These are phyloP conservation scores for Chrysomallon squamiferum DNA, from an alignment of 1,140 invertebrate genomes.

Conservation along the genomic window DNA sequence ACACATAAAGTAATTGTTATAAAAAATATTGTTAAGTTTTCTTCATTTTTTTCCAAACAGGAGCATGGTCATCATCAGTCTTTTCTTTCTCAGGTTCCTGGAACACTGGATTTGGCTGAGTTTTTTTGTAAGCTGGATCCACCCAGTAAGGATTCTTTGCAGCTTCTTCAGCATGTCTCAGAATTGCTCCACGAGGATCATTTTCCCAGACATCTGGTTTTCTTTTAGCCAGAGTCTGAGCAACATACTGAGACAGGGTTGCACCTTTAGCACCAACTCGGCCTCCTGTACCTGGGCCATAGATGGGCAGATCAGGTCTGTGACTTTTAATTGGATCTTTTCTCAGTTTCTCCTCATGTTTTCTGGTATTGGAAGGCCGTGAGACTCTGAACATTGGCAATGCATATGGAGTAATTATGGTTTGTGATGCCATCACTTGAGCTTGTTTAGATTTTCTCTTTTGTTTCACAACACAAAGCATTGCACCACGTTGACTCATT, in stretches of 20 bases:
- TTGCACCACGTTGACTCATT: slow-evolving; percentile 85
- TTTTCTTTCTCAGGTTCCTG: slow-evolving; percentile 56
- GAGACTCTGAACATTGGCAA: slow-evolving; percentile 95
- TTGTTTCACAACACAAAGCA: slow-evolving; percentile 86
- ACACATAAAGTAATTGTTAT: no score
- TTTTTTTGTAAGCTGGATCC: slow-evolving; percentile 65
- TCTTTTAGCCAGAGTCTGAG: slow-evolving; percentile 86
- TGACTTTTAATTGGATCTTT: slow-evolving; percentile 92
- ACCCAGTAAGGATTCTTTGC: slow-evolving; percentile 95
- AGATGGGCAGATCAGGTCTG: slow-evolving; percentile 93
- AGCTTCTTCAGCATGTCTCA: slow-evolving; percentile 96
- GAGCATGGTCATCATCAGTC: slow-evolving; percentile 58
- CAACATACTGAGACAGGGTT: slow-evolving; percentile 96
- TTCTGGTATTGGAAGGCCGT: slow-evolving; percentile 84
- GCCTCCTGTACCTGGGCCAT: slow-evolving; percentile 80
- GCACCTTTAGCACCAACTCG: slow-evolving; percentile 93
- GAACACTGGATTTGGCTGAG: slow-evolving; percentile 82
- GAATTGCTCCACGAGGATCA: slow-evolving; percentile 94
- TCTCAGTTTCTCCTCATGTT: slow-evolving; percentile 90
- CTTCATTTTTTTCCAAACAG: slow-evolving; percentile 64
- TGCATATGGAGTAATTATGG: slow-evolving; percentile 97
- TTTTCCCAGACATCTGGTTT: slow-evolving; percentile 95
- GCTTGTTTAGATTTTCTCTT: slow-evolving; percentile 64
- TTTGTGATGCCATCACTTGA: slow-evolving; percentile 87
- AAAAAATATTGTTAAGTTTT: neutral